Evolutionary conservation across 2,113 vertebrate genomes (phyloP), one percentile per base, ranked within the genome.

Genomic region (Alligator mississippiensis): DNA sequence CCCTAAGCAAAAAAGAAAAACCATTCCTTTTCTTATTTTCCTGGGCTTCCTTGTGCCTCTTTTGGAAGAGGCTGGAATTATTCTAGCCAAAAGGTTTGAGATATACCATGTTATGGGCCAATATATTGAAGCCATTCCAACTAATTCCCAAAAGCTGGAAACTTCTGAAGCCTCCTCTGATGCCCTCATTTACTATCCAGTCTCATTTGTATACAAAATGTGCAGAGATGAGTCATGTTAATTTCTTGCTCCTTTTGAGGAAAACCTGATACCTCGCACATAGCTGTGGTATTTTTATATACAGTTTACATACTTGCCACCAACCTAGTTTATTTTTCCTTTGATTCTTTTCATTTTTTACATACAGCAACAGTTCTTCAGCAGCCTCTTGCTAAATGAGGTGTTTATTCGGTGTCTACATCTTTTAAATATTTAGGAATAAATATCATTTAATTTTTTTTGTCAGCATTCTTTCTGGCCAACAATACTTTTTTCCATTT

Each of bases 361-460:
- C 61, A 81, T 89, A 28, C 28, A 81, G 47, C 88, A 94, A 91
- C 90, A 91, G 78, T 92, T 90, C 63, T 89, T 80, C 55, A 83
- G 80, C 90, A 90, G 76, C 80, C 92, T 92, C 38, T 86, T 94
- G 84, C 81, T 92, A 93, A 96, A 93, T 30, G 38, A 90, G 80
- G 81, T 77, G 30, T 97, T 97, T 97, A 96, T 91, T 93, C 94
- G 93, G 78, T 87, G 93, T 92, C 68, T 90, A 58, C 83, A 72
- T 76, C 70, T 84, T 96, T 95, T 96, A 96, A 97, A 97, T 97
- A 96, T 94, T 96, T 97, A 95, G 91, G 90, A 91, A 96, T 77
- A 63, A 92, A 96, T 25, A 88, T 70, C 2, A 88, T 90, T 85
- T 68, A 88, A 89, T 47, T 30, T 17, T 90, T 96, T 74, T 80